Evolutionary conservation across 2,888 invertebrate species (phyloP), one percentile per base, ranked within the genome.

Genomic region (Aspidapion aeneum): DNA sequence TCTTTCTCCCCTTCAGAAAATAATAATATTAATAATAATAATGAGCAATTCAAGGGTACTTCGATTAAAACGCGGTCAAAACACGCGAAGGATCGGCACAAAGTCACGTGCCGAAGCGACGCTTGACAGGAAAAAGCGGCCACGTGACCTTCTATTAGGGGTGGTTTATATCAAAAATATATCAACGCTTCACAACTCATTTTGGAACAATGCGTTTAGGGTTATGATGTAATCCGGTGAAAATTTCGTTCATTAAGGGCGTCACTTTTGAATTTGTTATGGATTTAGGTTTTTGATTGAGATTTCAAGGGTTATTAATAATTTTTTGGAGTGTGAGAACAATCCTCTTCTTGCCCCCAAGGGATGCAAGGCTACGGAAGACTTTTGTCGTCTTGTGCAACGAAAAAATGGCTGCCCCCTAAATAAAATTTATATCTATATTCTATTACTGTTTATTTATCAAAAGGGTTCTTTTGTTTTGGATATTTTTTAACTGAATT

Each of bases 61-160:
- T 56, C 58, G 59, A 67, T 67, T 65, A 64, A 67, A 67, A 64
- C 62, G 64, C 66, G 66, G 64, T 67, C 64, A 61, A 60, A 66
- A 66, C 61, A 66, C 35, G 35, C 35, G 35, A 12, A 12, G 35
- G 35, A 35, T 35, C 35, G 35, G 12, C 35, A 35, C 35, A 35
- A 35, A 35, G 35, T 35, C 35, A 35, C 35, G 35, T 35, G 35
- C 12, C 35, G 12, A 35, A 35, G 5, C 35, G 35, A 35, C 35
- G 35, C 12, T 35, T 35, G 35, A 35, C 35, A 12, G 35, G 35
- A 35, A 35, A 35, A 35, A 35, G 35, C 5, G 5, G 35, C 35
- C 35, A 35, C 35, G 35, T 35, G 35, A 35, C 35, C 35, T 3
- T n/a, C n/a, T 35, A 35, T 35, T 35, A 35, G 12, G 35, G 35